Evolutionary conservation across 2,888 invertebrate genomes (phyloP).

Genomic region (Melitaea athalia): DNA sequence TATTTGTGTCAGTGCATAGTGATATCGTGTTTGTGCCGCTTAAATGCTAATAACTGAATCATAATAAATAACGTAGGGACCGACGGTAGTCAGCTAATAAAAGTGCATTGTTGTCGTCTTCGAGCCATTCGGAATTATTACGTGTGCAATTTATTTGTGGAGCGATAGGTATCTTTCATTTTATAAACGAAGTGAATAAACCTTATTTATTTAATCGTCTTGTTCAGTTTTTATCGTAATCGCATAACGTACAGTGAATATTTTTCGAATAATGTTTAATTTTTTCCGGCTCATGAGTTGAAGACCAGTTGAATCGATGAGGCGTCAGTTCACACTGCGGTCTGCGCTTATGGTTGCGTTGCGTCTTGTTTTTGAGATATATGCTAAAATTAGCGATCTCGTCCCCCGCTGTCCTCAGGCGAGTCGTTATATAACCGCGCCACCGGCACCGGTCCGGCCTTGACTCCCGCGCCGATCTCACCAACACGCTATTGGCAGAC

Average conservation of each 20-base stretch:
- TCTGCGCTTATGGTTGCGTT: conserved; percentile 56
- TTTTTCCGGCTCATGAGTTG: conserved; percentile 10
- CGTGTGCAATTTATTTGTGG: conserved; percentile 7
- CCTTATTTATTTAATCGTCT: conserved; percentile 11
- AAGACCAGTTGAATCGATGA: conserved; percentile 40
- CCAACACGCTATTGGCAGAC: conserved; percentile 37
- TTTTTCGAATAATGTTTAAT: neutral
- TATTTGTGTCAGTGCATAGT: conserved; percentile 62
- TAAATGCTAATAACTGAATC: conserved; percentile 21
- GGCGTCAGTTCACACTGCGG: conserved; percentile 47
- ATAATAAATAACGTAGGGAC: conserved; percentile 13
- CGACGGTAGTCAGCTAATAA: conserved; percentile 20
- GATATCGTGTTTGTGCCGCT: conserved; percentile 37
- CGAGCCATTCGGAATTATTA: neutral
- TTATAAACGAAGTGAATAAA: neutral
- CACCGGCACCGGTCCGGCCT: conserved; percentile 72
- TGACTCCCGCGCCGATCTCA: conserved; percentile 77
- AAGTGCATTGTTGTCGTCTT: conserved; percentile 14
- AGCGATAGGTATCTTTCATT: conserved; percentile 2
- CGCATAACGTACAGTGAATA: neutral
- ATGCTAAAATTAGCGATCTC: conserved; percentile 75
- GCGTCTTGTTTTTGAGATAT: conserved; percentile 70
- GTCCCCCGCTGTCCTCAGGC: conserved; percentile 59
- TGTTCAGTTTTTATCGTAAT: conserved; percentile 18
- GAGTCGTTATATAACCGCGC: conserved; percentile 71